Evolutionary conservation across 2,888 invertebrate genomes (phyloP).

Genomic region (Empis livida): DNA sequence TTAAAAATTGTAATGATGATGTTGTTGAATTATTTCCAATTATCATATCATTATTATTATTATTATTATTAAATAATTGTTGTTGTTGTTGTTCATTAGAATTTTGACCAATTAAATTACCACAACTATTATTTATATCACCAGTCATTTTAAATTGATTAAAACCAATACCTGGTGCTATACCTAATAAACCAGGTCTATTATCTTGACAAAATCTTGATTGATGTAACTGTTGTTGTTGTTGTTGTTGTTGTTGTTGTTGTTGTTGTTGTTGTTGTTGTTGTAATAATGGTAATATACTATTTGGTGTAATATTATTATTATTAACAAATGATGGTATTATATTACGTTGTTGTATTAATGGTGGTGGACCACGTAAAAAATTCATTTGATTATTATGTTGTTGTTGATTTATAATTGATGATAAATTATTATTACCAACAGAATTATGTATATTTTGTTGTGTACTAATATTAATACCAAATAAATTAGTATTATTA

Average conservation of each 20-base stretch:
- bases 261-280: constrained; percentile 7
- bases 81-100: too few species aligned
- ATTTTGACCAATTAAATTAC: too few species aligned
- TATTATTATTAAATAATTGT: too few species aligned
- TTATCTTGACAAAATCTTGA: constrained; percentile 25
- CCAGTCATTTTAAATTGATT: constrained; percentile 35
- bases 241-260: too few species aligned
- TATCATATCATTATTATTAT: too few species aligned
- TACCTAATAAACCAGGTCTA: constrained; percentile 44
- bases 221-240: too few species aligned
- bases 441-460: neutral
- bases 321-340: constrained; percentile 5
- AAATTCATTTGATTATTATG: constrained; percentile 16
- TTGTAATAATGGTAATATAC: neutral
- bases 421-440: neutral
- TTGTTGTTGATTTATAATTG: constrained; percentile 16
- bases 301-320: constrained; percentile 11
- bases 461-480: neutral
- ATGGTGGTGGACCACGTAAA: constrained; percentile 26
- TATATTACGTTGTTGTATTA: neutral
- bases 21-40: too few species aligned
- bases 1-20: too few species aligned
- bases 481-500: neutral
- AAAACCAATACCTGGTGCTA: constrained; percentile 38
- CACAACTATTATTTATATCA: constrained; percentile 23